Base-by-base conservation (phyloP, 2,888 invertebrate genomes). In the Chymomyza fuscimana region DNA sequence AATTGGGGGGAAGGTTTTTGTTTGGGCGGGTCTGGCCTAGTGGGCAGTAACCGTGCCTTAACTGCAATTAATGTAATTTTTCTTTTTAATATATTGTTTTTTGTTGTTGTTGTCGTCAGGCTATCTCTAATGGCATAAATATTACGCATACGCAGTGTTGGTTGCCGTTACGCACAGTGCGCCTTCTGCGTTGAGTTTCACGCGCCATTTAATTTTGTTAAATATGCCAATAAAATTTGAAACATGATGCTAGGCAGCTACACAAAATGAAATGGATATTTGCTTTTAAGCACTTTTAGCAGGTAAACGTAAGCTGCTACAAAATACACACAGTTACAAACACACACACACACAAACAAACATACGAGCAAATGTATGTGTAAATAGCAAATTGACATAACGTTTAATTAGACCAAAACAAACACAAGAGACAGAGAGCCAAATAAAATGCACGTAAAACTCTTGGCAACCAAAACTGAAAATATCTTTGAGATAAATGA, bases 201-300 rank as follows among this genome's bases (percentile, higher is more conserved):
- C 78, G 81, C 86, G 77, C 86, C 87, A 87, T 87, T 87, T 80
- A 80, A 81, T 81, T 67, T 87, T 82, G 81, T 76, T 83, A 85
- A 87, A 84, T 86, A 82, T 87, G 81, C 83, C 87, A 86, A 87
- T 82, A 81, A 86, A 86, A 83, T 86, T 80, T 78, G 73, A 73
- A 86, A 81, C 86, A 82, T 63, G 76, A 80, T 72, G 82, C 77
- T 67, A 74, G 36, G 22, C 7, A 12, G 7, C 67, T 74, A 70
- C 69, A 72, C 70, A 72, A 82, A 69, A 76, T 74, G 16, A 78
- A 73, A 82, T 77, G 78, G 80, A 85, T 82, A 76, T 80, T 85
- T 87, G 78, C 73, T 73, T 68, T 76, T 67, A 70, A 67, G 61
- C 65, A 46, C 1, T 12, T 5, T 12, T 15, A 51, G 51, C 9